phyloP scores from a whole-genome alignment of 92 coral and sea anemone species.

The Paragorgia papillata region DNA sequence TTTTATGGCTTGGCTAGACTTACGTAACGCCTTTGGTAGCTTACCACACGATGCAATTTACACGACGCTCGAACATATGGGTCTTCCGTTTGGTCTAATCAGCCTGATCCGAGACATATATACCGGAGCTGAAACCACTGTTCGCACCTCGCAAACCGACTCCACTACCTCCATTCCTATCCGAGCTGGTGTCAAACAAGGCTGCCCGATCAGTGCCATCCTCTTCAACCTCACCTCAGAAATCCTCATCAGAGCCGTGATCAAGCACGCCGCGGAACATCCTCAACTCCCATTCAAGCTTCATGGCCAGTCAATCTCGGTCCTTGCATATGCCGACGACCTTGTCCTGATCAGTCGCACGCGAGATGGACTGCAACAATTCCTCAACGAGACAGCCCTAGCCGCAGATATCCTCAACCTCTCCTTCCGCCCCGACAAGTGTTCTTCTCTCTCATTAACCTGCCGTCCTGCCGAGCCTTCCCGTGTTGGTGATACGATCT shows the following conservation, averaged over 20 bases:
- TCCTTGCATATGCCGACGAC: too few relatives aligned
- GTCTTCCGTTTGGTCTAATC: not conserved
- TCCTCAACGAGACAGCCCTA: too few relatives aligned
- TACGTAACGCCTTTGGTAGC: conserved; percentile 30
- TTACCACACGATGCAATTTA: conserved; percentile 19
- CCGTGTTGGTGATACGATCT: not conserved
- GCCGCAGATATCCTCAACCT: too few relatives aligned
- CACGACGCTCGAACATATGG: not conserved
- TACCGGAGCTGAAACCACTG: not conserved
- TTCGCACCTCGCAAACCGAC: too few relatives aligned
- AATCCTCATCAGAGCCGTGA: not conserved
- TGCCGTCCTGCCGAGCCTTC: not conserved
- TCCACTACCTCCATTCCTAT: too few relatives aligned
- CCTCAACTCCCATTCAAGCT: not conserved
- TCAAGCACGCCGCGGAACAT: not conserved
- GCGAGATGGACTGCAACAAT: too few relatives aligned
- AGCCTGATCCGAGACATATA: not conserved
- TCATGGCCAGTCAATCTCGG: too few relatives aligned
- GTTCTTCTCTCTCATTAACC: not conserved
- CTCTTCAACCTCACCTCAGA: not conserved
- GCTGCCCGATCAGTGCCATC: conserved; percentile 35
- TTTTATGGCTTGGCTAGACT: conserved; percentile 28
- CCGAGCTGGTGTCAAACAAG: too few relatives aligned
- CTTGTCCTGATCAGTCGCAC: conserved; percentile 7
- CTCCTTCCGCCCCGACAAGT: too few relatives aligned